Percentiles rank a stretch among this genome's conserved stretches.
Conservation (phyloP, 2,113 vertebrate species). For the Prunella fulvescens region DNA sequence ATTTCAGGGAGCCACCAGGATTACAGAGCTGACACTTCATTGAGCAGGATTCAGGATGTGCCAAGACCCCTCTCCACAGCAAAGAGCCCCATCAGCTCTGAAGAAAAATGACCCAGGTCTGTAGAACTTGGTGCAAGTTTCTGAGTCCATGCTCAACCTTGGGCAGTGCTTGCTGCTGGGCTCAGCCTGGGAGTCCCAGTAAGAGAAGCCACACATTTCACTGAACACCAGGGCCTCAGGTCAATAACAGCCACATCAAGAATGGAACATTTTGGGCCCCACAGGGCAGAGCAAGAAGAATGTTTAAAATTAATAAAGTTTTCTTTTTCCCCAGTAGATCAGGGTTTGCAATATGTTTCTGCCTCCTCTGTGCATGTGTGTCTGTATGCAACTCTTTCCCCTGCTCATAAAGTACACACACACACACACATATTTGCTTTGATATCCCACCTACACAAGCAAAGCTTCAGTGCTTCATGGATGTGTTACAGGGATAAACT, state of each 20-base stretch:
- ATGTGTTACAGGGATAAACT: neutral
- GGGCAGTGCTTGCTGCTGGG: neutral
- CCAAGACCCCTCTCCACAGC: neutral
- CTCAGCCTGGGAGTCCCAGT: neutral
- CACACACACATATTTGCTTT: neutral
- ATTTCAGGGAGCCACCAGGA: fast-evolving
- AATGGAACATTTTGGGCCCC: neutral
- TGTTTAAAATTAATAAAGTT: neutral
- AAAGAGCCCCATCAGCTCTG: neutral
- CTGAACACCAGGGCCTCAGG: neutral
- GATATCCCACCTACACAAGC: neutral
- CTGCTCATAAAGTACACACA: neutral
- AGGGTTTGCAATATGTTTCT: neutral
- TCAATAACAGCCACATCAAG: neutral
- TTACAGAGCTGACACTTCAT: neutral
- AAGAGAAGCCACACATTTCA: neutral
- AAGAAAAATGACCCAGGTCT: neutral
- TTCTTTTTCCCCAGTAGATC: neutral
- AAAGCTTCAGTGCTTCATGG: neutral
- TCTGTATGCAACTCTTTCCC: neutral
- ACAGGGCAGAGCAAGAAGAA: neutral
- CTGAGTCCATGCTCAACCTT: neutral
- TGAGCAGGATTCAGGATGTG: neutral
- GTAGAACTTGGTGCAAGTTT: neutral
- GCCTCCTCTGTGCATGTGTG: neutral